phyloP scores from a whole-genome alignment of 2,888 invertebrate genomes.

The Andrena bicolor region DNA sequence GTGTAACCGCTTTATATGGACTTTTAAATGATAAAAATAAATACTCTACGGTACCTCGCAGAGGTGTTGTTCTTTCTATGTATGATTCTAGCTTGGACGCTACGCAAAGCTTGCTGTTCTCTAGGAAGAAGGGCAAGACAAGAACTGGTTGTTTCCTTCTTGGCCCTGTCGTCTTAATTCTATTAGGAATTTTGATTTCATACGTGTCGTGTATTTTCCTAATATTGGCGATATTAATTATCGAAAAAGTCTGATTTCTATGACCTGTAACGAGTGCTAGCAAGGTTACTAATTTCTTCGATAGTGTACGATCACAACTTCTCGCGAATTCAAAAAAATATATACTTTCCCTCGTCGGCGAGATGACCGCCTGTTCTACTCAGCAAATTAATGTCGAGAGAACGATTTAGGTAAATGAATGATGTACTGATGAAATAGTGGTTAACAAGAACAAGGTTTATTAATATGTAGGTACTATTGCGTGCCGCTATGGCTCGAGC shows the following conservation, averaged over 20 bases:
- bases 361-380: too few species aligned
- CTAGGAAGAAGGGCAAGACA: background rate
- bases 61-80: background rate
- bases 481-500: too few species aligned
- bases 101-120: background rate
- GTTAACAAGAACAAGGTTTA: too few species aligned
- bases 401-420: too few species aligned
- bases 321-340: too few species aligned
- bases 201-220: background rate
- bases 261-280: slow-evolving; percentile 61
- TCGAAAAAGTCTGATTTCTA: slow-evolving; percentile 54
- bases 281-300: slow-evolving; percentile 57
- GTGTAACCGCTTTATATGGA: background rate
- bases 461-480: too few species aligned
- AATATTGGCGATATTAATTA: slow-evolving; percentile 55
- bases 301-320: too few species aligned
- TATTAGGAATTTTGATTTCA: background rate
- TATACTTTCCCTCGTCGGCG: too few species aligned
- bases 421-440: too few species aligned
- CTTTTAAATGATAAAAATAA: background rate
- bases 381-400: too few species aligned
- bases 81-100: background rate
- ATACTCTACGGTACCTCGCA: background rate
- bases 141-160: background rate
- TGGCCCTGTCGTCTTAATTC: background rate